These are phyloP conservation scores for Megamerina dolium DNA, from an alignment of 2,888 invertebrate species.

Conservation along the genomic window DNA sequence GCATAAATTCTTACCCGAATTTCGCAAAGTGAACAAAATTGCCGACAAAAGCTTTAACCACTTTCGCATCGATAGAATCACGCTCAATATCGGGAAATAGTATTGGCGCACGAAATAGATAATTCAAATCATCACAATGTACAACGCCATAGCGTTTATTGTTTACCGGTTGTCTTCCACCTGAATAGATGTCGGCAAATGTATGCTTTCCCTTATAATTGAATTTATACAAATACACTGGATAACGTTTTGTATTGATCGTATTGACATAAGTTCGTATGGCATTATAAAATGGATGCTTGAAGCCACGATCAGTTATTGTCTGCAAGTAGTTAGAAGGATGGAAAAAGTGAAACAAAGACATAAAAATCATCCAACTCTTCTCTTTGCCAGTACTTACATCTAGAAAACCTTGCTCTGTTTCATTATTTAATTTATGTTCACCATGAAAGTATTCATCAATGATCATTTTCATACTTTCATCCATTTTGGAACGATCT, in stretches of 20 bases:
- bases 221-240: conserved; percentile 52
- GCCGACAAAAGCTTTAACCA: conserved; percentile 44
- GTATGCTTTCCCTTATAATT: conserved; percentile 49
- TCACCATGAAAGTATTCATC: conserved; percentile 35
- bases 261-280: conserved; percentile 29
- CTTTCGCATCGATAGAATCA: conserved; percentile 38
- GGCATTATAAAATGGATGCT: conserved; percentile 49
- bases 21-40: conserved; percentile 52
- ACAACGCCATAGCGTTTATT: conserved; percentile 42
- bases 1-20: conserved; percentile 46
- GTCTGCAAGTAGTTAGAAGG: conserved; percentile 35
- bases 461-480: conserved; percentile 24
- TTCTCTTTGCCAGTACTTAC: no score
- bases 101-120: conserved; percentile 50
- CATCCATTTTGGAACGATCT: conserved; percentile 11
- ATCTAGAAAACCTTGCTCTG: conserved; percentile 34
- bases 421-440: conserved; percentile 32
- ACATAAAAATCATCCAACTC: background rate
- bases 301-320: conserved; percentile 52
- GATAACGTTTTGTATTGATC: conserved; percentile 30
- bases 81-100: conserved; percentile 45
- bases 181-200: conserved; percentile 49
- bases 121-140: conserved; percentile 54
- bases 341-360: background rate
- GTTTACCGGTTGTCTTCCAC: conserved; percentile 24